Evolutionary conservation across 2,113 vertebrate species (phyloP), one percentile per base, ranked within the genome.

Genomic region (Morone saxatilis): DNA sequence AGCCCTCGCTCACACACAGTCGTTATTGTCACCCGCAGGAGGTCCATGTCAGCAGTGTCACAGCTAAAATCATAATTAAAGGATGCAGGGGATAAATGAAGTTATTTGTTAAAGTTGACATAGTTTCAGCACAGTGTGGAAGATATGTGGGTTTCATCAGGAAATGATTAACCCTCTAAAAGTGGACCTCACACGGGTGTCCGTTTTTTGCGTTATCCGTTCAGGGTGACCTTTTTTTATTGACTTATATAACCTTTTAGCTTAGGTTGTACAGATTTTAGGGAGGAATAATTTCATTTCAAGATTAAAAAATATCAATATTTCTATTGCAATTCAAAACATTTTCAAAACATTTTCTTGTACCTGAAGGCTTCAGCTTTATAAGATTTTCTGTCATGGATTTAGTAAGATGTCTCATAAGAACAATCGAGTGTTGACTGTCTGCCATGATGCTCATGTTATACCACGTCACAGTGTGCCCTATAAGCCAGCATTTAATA

Each of bases 1-100:
- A 38, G 19, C 25, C 19, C 40, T 65, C 61, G 69, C 65, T 43
- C 43, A 6, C 25, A 77, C 38, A 10, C 20, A 45, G 25, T 11
- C 41, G 14, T 54, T 63, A 43, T 60, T 54, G 17, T 22, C 57
- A 54, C 3, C 48, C 45, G n/a, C 38, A 62, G 17, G 54, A 45
- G 65, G 36, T 54, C 43, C n/a, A 17, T 31, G 60, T 66, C 78
- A 41, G 14, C 59, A 54, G 4, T 36, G 59, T 80, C 50, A 22
- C 17, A 3, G 4, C 45, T 40, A 1, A 12, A 11, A 68, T 63
- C 12, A 45, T 41, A 48, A 50, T 71, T 48, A 71, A 53, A 71
- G 71, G 4, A 7, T 48, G 16, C 43, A 59, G 4, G 41, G 6
- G 16, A 69, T 12, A 5, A 45, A 16, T 20, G 7, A 63, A 31